Conservation (phyloP, 2,888 invertebrate species). For the Nymphalis urticae region DNA sequence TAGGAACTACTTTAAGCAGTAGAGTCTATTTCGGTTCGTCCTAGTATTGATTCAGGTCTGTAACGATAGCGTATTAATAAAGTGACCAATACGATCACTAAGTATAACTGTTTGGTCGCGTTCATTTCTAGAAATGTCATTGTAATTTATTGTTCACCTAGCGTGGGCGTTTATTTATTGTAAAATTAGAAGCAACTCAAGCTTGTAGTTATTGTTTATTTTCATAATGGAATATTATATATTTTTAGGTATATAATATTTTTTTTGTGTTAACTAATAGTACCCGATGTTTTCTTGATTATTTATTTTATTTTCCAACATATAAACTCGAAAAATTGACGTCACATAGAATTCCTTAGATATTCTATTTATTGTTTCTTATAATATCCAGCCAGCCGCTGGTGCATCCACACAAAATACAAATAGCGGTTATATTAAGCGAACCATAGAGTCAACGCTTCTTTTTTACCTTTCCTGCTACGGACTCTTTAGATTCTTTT, state of each 20-base stretch:
- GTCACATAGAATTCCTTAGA: too few relatives aligned
- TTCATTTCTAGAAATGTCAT: neutral
- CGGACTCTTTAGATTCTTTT: neutral
- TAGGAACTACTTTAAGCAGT: neutral
- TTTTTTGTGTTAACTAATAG: too few relatives aligned
- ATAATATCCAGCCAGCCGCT: neutral
- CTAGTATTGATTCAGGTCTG: neutral
- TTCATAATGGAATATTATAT: too few relatives aligned
- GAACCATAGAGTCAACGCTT: neutral
- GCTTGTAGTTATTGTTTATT: too few relatives aligned
- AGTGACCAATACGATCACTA: neutral
- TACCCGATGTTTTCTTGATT: too few relatives aligned
- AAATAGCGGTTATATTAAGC: neutral
- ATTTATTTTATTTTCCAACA: too few relatives aligned
- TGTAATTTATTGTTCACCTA: neutral
- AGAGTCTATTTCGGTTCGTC: neutral
- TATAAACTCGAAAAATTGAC: too few relatives aligned
- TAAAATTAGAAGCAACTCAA: too few relatives aligned
- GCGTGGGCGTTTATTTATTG: too few relatives aligned
- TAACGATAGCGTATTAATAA: neutral
- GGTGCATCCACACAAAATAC: slow-evolving; percentile 2
- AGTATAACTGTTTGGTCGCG: neutral
- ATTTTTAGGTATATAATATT: too few relatives aligned
- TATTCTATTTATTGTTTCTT: too few relatives aligned
- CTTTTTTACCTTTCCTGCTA: neutral